Evolutionary conservation across 2,113 vertebrate species (phyloP), one percentile per base, ranked within the genome.

Genomic region (Ceratotherium simum): DNA sequence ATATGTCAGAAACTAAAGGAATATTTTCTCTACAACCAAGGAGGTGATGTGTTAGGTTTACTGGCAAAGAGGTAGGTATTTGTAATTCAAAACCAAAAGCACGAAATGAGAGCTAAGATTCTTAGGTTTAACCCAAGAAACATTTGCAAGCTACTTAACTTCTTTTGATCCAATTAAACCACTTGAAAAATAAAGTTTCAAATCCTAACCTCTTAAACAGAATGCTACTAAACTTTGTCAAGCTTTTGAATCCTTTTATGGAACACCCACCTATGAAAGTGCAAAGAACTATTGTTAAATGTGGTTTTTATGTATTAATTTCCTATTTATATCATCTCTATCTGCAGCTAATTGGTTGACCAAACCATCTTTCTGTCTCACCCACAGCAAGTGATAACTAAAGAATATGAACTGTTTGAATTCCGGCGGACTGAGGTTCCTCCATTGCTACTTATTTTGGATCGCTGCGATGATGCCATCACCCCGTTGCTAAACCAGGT

Each of bases 331-430:
- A 8, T 60, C 0, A 69, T 96, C 65, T 91, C 65, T 62, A 0
- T 73, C 12, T 33, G 0, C 2, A 64, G 25, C 0, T 46, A 25
- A 65, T 29, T 87, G 29, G 64, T 83, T 95, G 51, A 85, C 33
- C 20, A 69, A 10, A 58, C 46, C 5, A 7, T 65, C 62, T 76
- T 64, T 31, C 54, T n/a, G 5, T 78, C 1, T 95, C 33, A 72
- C 42, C 70, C 17, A 21, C 99, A 99, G 99, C 99, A 99, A 99
- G 99, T 99, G 65, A 99, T 99, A 98, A 99, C 99, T 0, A 99
- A 99, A 95, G 99, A 99, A 95, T 99, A 99, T 0, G 99, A 99
- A 97, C 99, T 99, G 86, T 99, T 99, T 54, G 99, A 99, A 96
- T 99, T 99, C 97, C 99, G 99, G 16, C 99, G 99, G 97, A 99